A percentile compares a stretch with the other conserved stretches of the same genome.
Conservation (phyloP, 2,888 invertebrate species). For the Xanthia togata region DNA sequence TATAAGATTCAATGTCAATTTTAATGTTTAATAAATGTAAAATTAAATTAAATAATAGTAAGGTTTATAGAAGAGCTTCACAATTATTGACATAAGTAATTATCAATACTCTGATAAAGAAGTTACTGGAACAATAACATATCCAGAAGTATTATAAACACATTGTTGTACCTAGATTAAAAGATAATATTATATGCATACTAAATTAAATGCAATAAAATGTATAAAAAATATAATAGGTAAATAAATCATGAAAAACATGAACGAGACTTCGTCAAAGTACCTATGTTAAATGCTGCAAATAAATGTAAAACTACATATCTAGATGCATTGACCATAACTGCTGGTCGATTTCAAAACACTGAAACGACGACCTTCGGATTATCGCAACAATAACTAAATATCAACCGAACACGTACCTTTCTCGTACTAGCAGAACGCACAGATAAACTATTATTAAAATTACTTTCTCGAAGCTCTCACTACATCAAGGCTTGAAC, state of each 20-base stretch:
- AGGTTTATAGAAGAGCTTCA: background rate
- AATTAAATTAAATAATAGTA: background rate
- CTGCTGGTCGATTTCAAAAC: conserved; percentile 76
- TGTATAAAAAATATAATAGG: background rate
- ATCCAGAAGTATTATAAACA: conserved; percentile 19
- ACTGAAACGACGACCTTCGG: conserved; percentile 74
- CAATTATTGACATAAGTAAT: background rate
- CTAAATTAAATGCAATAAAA: conserved; percentile 7
- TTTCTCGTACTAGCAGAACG: conserved; percentile 23
- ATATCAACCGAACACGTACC: conserved; percentile 28
- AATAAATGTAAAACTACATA: conserved; percentile 69
- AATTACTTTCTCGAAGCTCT: conserved; percentile 33
- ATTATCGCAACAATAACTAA: conserved; percentile 59
- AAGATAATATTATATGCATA: conserved; percentile 8
- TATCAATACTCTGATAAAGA: background rate
- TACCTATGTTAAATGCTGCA: conserved; percentile 50
- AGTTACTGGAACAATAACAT: background rate
- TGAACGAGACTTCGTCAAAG: conserved; percentile 14
- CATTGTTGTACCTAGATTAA: background rate
- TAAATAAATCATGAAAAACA: conserved; percentile 20
- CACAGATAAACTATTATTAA: conserved; percentile 21
- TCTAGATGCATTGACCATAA: conserved; percentile 74
- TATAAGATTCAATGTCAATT: background rate
- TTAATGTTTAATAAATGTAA: too few species aligned
- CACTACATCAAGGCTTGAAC: conserved; percentile 45